These are phyloP conservation scores for Lichenostomus cassidix DNA, from an alignment of 2,113 vertebrate species.

Conservation along the genomic window DNA sequence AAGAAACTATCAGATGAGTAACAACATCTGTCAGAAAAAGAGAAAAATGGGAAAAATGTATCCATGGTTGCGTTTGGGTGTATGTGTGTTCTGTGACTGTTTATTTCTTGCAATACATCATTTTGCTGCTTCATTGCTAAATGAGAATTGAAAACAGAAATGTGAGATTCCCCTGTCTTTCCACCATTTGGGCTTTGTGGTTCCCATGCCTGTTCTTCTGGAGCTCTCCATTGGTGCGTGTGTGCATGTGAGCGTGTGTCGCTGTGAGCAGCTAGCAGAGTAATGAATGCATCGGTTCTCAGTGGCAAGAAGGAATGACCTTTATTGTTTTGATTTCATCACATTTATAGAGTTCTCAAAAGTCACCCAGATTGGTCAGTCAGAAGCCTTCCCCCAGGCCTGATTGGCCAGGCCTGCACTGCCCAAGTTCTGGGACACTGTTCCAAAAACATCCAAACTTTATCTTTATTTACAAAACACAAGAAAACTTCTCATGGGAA, in stretches of 20 bases:
- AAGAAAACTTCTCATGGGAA: too few relatives aligned
- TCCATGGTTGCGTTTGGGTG: constrained; percentile 17
- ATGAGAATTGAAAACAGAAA: neutral
- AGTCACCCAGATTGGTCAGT: too few relatives aligned
- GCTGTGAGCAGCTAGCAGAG: too few relatives aligned
- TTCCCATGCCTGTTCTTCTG: constrained; percentile 40
- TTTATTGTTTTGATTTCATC: too few relatives aligned
- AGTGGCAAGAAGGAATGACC: too few relatives aligned
- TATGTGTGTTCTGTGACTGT: constrained; percentile 56
- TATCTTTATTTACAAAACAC: too few relatives aligned
- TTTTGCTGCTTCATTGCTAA: constrained; percentile 43
- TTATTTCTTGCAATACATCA: constrained; percentile 25
- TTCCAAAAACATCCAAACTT: too few relatives aligned
- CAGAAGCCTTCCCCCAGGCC: too few relatives aligned
- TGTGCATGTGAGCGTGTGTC: constrained; percentile 2
- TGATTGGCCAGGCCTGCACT: too few relatives aligned
- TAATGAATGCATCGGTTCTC: too few relatives aligned
- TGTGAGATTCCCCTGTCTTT: neutral
- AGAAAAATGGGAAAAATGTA: constrained; percentile 10
- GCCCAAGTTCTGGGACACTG: too few relatives aligned
- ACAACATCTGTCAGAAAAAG: constrained; percentile 19
- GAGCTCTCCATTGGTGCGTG: neutral
- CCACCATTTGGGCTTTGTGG: neutral
- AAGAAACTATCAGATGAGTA: constrained; percentile 21
- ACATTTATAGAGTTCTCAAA: too few relatives aligned